Evolutionary conservation across 2,113 vertebrate species (phyloP).

Genomic region (Microtus richardsoni): DNA sequence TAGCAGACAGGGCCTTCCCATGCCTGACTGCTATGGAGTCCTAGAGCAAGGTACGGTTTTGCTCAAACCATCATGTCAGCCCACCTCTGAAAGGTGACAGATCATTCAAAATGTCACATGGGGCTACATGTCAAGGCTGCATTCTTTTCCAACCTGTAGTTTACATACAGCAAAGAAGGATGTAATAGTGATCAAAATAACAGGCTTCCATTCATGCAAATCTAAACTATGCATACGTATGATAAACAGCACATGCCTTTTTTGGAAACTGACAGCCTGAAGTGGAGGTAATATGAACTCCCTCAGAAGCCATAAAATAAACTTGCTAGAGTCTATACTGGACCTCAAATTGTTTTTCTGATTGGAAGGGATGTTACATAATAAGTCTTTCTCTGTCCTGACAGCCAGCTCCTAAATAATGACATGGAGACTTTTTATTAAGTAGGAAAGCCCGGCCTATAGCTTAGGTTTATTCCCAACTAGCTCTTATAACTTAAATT

Average conservation of each 20-base stretch:
- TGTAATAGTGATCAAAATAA: neutral
- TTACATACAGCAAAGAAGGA: neutral
- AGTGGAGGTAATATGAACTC: neutral
- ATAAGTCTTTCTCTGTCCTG: neutral
- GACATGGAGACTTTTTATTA: neutral
- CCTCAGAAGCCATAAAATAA: conserved; percentile 4
- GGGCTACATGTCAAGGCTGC: neutral
- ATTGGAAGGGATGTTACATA: neutral
- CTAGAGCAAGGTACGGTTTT: neutral
- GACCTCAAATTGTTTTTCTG: neutral
- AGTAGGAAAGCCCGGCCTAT: neutral
- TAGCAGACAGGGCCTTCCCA: neutral
- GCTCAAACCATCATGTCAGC: neutral
- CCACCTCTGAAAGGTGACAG: neutral
- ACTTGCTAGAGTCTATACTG: neutral
- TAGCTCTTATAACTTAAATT: neutral
- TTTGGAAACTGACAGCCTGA: neutral
- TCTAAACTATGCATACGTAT: neutral
- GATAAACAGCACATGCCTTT: neutral
- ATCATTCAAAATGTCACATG: neutral
- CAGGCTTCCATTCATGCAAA: neutral
- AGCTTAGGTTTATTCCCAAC: neutral
- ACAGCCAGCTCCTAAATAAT: neutral
- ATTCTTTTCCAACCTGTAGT: neutral
- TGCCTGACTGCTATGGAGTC: neutral